phyloP scores from a whole-genome alignment of 2,797 vertebrate species.

The Remorina albescens region DNA sequence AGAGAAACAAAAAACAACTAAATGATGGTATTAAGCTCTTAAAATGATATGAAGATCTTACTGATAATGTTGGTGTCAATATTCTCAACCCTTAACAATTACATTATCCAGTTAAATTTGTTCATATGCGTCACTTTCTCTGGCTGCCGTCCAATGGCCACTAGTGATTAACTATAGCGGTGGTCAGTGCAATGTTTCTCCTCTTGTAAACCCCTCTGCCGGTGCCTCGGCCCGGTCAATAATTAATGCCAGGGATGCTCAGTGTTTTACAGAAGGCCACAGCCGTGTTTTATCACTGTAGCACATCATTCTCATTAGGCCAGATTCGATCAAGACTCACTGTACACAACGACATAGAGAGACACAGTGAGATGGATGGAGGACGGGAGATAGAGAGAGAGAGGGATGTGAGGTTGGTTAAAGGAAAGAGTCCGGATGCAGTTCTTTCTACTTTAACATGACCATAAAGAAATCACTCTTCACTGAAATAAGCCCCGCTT shows the following conservation, averaged over 20 bases:
- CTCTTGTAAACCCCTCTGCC: conserved; percentile 72
- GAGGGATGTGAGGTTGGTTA: neutral
- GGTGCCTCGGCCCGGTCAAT: conserved; percentile 64
- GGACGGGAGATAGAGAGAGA: neutral
- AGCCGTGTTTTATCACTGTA: conserved; percentile 69
- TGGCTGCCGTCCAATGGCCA: conserved; percentile 45
- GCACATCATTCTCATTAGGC: conserved; percentile 77
- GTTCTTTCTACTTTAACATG: neutral
- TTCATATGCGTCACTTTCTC: conserved; percentile 27
- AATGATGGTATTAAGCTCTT: neutral
- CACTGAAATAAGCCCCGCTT: conserved; percentile 3
- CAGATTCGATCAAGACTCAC: conserved; percentile 63
- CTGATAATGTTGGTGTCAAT: neutral
- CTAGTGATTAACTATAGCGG: conserved; percentile 65
- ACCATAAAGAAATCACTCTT: neutral
- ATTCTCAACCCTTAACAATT: neutral
- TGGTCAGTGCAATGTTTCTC: conserved; percentile 72
- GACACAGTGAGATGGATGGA: conserved; percentile 15
- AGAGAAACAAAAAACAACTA: neutral
- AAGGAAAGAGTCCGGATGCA: neutral
- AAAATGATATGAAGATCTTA: too few relatives aligned
- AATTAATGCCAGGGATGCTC: conserved; percentile 76
- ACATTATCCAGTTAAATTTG: conserved; percentile 14
- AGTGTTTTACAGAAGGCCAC: conserved; percentile 77
- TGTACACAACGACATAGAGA: conserved; percentile 46